Conservation (phyloP, 1,140 invertebrate genomes). For the Reticulitermes speratus region DNA sequence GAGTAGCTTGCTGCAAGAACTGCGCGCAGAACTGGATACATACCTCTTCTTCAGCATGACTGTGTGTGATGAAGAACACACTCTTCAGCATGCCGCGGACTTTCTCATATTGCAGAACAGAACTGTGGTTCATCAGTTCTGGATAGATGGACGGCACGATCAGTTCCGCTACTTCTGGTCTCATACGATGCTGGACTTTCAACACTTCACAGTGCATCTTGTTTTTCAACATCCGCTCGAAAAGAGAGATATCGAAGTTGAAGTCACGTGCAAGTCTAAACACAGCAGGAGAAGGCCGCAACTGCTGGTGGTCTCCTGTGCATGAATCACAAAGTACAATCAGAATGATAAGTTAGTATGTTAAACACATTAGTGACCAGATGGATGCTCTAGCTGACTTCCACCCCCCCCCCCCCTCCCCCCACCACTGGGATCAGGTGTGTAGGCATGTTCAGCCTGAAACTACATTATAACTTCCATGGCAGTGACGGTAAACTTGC, state of each 20-base stretch:
- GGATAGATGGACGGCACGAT: conserved; percentile 62
- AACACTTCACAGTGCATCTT: conserved; percentile 54
- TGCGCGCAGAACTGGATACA: conserved; percentile 26
- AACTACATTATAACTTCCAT: no score
- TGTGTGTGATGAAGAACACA: conserved; percentile 63
- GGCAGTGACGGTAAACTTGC: no score
- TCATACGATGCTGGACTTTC: conserved; percentile 65
- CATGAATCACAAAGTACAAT: not conserved
- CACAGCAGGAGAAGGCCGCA: conserved; percentile 64
- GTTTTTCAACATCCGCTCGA: conserved; percentile 68
- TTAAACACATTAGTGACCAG: not conserved
- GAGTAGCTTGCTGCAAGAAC: no score
- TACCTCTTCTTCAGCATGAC: conserved; percentile 50
- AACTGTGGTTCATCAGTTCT: conserved; percentile 54
- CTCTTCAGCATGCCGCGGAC: conserved; percentile 55
- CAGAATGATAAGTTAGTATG: not conserved
- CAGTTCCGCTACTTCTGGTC: conserved; percentile 60
- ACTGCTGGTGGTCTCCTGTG: conserved; percentile 73
- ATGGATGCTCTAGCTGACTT: not conserved
- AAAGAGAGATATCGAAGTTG: conserved; percentile 68
- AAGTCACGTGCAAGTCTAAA: conserved; percentile 58
- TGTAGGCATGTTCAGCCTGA: no score
- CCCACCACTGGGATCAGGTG: no score
- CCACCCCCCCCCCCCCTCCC: no score
- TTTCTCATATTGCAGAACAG: conserved; percentile 51